phyloP scores from a whole-genome alignment of 2,888 invertebrate genomes.

The Epinotia demarniana region DNA sequence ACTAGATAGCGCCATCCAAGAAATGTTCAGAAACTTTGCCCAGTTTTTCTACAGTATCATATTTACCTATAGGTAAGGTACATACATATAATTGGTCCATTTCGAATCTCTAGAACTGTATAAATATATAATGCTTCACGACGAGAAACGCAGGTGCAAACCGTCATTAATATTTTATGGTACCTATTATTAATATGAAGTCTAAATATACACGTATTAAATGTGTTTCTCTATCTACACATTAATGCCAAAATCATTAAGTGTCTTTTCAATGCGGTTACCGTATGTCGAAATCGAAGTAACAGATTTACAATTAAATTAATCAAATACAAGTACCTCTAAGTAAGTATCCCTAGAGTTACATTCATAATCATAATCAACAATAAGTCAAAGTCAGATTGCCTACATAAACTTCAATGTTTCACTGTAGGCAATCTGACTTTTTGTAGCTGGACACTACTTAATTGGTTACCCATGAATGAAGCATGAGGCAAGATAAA shows the following conservation, averaged over 20 bases:
- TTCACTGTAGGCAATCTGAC: background rate
- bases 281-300: background rate
- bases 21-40: too few species aligned
- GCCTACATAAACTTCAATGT: background rate
- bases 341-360: background rate
- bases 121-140: background rate
- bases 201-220: background rate
- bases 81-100: too few species aligned
- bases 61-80: too few species aligned
- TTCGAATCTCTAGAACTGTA: too few species aligned
- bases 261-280: conserved; percentile 7
- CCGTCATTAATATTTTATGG: background rate
- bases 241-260: conserved; percentile 6
- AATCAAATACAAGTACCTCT: too few species aligned
- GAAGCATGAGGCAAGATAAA: conserved; percentile 17
- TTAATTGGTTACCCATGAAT: conserved; percentile 24
- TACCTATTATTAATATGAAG: background rate
- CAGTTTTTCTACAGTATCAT: too few species aligned
- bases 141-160: background rate
- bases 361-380: background rate
- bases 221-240: background rate
- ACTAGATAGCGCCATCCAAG: too few species aligned
- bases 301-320: background rate
- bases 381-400: too few species aligned
- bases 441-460: background rate